Base-by-base conservation (phyloP, 37 sponge, comb jelly and placozoan species). In the Halisarca cf. caerulea region DNA sequence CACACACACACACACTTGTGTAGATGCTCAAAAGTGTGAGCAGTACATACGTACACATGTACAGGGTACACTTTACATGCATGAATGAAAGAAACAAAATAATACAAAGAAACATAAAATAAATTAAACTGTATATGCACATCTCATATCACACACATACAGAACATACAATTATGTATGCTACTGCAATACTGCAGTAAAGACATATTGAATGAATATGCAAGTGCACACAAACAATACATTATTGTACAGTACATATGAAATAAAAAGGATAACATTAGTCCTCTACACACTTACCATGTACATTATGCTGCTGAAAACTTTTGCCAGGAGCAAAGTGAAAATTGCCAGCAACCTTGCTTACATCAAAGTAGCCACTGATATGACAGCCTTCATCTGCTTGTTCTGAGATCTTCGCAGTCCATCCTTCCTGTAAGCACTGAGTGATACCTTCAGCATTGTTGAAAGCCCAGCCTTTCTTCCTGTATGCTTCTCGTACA, bases 321-420 rank as follows among this genome's bases (percentile, higher is more conserved):
- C 99, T 99, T 91, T 97, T 96, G 34, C 99, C 99, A 36, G 99
- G 99, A 58, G 99, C 98, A 83, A 99, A 97, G 83, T 99, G 99
- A 75, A 99, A 85, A 75, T 99, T 99, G 17, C 99, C 99, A 20
- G 99, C 96, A 33, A 99, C 99, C 85, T 99, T 99, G 87, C 91
- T 96, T 33, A 99, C 97, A 62, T 96, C 91, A 3, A 99, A 57
- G 82, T 54, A 86, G 32, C 99, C 99, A 3, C 84, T 45, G 33
- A 91, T 89, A 40, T 75, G 83, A 80, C 99, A 99, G 23, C 96
- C 96, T 66, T 98, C 98, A 40, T 96, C 91, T 20, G 88, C 58
- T 88, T 96, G 95, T 18, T 86, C 88, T 30, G 85, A 78, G n/a
- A 95, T 36, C 80, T 92, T 85, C 30, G 88, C 82, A 17, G 79